phyloP scores from a whole-genome alignment of 2,113 vertebrate species.

The Tychaedon coryphoeus region DNA sequence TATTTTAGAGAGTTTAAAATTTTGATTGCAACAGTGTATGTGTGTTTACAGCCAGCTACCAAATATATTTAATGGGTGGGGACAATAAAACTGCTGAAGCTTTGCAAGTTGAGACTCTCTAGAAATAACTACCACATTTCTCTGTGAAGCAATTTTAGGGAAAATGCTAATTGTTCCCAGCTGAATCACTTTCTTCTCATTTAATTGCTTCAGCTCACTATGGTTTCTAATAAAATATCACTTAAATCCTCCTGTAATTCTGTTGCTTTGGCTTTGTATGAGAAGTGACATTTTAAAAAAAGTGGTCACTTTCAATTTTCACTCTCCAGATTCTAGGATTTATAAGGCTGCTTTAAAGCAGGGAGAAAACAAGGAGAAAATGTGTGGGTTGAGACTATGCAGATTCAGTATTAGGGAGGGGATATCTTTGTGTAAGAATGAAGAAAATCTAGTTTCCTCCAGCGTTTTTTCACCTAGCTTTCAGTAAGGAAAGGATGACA shows the following conservation, averaged over 20 bases:
- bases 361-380: neutral
- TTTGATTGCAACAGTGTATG: constrained; percentile 33
- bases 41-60: constrained; percentile 39
- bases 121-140: constrained; percentile 44
- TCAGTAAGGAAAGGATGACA: neutral
- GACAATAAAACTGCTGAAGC: constrained; percentile 43
- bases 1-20: constrained; percentile 42
- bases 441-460: neutral
- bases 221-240: neutral
- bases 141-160: constrained; percentile 20
- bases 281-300: neutral
- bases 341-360: neutral
- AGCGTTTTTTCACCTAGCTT: neutral
- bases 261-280: neutral
- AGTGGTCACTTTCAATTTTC: neutral
- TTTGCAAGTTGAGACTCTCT: constrained; percentile 48
- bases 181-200: neutral
- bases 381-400: neutral
- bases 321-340: neutral
- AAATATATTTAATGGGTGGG: constrained; percentile 42
- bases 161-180: constrained; percentile 45
- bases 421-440: neutral
- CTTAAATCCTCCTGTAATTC: neutral
- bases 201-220: neutral
- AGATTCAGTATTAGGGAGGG: neutral